These are phyloP conservation scores for Oryzias celebensis DNA, from an alignment of 2,113 vertebrate genomes.

Conservation along the genomic window DNA sequence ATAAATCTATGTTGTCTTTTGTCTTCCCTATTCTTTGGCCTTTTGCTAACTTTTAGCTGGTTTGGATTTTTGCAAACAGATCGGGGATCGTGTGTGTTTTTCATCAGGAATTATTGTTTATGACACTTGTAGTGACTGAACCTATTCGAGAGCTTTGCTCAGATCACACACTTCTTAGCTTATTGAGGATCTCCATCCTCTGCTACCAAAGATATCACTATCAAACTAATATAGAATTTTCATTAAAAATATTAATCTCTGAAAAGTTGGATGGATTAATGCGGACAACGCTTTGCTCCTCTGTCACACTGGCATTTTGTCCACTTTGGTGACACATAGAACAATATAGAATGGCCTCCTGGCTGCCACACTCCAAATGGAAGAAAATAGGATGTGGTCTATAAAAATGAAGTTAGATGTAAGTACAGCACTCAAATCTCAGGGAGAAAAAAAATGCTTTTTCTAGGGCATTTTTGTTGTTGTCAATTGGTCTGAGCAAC, in stretches of 20 bases:
- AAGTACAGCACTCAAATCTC: constrained; percentile 93
- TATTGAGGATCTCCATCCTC: constrained; percentile 26
- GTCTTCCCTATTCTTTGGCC: too few relatives aligned
- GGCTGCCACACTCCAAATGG: constrained; percentile 84
- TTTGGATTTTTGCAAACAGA: too few relatives aligned
- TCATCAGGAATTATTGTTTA: too few relatives aligned
- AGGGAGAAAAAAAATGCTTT: constrained; percentile 84
- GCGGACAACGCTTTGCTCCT: constrained; percentile 74
- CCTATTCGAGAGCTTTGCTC: constrained; percentile 4
- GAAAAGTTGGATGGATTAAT: constrained; percentile 86
- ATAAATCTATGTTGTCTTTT: too few relatives aligned
- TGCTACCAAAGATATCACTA: constrained; percentile 51
- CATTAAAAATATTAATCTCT: constrained; percentile 81
- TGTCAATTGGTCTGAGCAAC: constrained; percentile 84
- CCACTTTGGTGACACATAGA: constrained; percentile 86
- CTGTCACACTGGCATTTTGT: constrained; percentile 83
- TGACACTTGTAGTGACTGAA: too few relatives aligned
- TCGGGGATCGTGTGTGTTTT: too few relatives aligned
- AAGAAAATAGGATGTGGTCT: constrained; percentile 88
- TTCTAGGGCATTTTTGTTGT: constrained; percentile 90
- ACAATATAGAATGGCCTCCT: constrained; percentile 93
- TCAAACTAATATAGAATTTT: constrained; percentile 72
- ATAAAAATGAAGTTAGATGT: constrained; percentile 90
- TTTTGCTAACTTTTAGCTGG: too few relatives aligned
- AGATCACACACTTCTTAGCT: constrained; percentile 12